Base-by-base conservation (phyloP, 2,113 vertebrate species). In the Pantherophis guttatus region DNA sequence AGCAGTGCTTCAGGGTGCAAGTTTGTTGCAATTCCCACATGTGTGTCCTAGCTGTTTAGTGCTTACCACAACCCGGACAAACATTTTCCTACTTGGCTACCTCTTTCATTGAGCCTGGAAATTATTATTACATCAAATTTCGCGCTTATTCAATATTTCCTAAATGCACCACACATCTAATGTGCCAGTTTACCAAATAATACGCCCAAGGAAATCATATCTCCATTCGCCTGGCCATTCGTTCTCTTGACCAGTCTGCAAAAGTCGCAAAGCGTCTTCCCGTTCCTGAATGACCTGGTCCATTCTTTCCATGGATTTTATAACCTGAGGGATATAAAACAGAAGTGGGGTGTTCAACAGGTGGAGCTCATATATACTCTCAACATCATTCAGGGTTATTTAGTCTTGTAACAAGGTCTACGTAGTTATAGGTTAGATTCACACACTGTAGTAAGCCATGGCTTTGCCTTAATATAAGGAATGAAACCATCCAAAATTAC, bases 211-310 rank as follows among this genome's bases (percentile, higher is more conserved):
- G 94, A 98, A 90, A 94, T 99, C 97, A 17, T 94, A 97, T 96
- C 99, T 98, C 99, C 99, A 99, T 92, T 97, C 98, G 53, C 99
- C 99, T 0, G 99, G 99, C 89, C 97, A 97, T 52, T 97, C 97
- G 17, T 97, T 98, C 95, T 99, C 98, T 92, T 99, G 98, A 88
- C 99, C 99, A 0, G 99, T 99, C 95, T 99, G 99, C 95, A 99
- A 97, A 95, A 99, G 97, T 88, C 99, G 98, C 85, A 99, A 93
- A 6, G 98, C 98, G 75, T 97, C 96, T 96, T 99, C 99, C 94
- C 99, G 97, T 96, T 99, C 99, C 39, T 91, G 97, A 86, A 99
- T 98, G 94, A 99, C 98, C 0, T 96, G 97, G 90, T 99, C 98
- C 93, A 99, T 96, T 65, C 98, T 98, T 91, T 96, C 96, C 98